Base-by-base conservation (phyloP, 2,888 invertebrate species). In the Sarcophaga variegata region DNA sequence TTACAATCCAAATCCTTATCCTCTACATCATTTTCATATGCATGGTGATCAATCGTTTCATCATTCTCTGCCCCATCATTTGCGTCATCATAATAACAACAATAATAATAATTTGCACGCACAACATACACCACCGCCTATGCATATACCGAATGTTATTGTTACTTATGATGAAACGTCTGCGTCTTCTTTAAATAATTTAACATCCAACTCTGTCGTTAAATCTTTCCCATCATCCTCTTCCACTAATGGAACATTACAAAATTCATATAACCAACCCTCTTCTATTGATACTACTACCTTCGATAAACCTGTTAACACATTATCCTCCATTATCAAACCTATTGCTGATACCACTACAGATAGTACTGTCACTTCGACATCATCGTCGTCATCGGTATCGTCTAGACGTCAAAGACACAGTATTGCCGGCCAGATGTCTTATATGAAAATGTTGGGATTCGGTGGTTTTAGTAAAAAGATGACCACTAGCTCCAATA, bases 371-470 rank as follows among this genome's bases (percentile, higher is more conserved):
- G 90, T 92, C 88, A 88, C 90, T 88, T 89, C 92, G 88, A 90
- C 91, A 89, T 91, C 93, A 88, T 92, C 92, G 89, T 92, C 92
- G 89, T 91, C 93, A 88, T 92, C 93, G 89, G 91, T 92, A 88
- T 92, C 93, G 89, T 95, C 95, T 94, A 96, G 97, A 94, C 97
- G 97, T 94, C 97, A 97, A 95, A 97, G 97, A 94, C 97, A 98
- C 97, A 97, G 97, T 96, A 97, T 98, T 95, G 97, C 97, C 95
- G 97, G 97, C 95, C 97, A 97, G 96, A 97, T 97, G 96, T 97
- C 96, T 96, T 97, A 97, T 96, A 97, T 96, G 95, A 97, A 97
- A 96, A 96, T 97, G 96, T 95, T 97, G 95, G 97, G 97, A 92
- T 96, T 97, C 94, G 93, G 93, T 92, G 96, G 95, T 92, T 95